These are phyloP conservation scores for Metacarcinus magister DNA, from an alignment of 2,888 invertebrate species.

Conservation along the genomic window DNA sequence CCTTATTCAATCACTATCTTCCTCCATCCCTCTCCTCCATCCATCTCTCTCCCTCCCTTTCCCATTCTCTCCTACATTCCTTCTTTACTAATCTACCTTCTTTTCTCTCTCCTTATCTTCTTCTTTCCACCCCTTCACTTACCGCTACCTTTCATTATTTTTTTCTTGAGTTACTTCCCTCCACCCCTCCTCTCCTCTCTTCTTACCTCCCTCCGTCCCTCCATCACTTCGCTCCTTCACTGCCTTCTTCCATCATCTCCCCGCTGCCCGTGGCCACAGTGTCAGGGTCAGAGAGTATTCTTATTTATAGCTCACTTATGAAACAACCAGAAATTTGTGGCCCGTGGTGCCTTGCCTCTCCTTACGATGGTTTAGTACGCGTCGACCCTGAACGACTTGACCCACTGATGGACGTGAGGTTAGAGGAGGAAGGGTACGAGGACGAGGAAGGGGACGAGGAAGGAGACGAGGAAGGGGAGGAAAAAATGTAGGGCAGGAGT, in stretches of 20 bases:
- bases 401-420: neutral
- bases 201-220: neutral
- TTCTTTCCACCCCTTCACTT: neutral
- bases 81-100: neutral
- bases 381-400: neutral
- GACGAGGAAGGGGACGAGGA: constrained; percentile 15
- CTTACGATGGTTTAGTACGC: neutral
- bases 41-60: neutral
- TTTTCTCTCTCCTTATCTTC: neutral
- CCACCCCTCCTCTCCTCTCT: neutral
- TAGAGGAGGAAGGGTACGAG: neutral
- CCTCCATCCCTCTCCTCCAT: neutral
- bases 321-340: constrained; percentile 41
- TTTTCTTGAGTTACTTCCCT: neutral
- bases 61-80: neutral
- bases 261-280: neutral
- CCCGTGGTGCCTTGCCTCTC: neutral
- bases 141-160: neutral
- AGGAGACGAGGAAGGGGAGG: neutral
- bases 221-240: neutral
- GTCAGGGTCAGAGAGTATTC: neutral
- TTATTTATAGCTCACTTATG: neutral
- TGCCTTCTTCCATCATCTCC: neutral
- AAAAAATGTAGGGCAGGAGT: neutral
- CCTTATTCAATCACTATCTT: neutral